Base-by-base conservation (phyloP, 2,888 invertebrate species). In the Coenonympha arcania region DNA sequence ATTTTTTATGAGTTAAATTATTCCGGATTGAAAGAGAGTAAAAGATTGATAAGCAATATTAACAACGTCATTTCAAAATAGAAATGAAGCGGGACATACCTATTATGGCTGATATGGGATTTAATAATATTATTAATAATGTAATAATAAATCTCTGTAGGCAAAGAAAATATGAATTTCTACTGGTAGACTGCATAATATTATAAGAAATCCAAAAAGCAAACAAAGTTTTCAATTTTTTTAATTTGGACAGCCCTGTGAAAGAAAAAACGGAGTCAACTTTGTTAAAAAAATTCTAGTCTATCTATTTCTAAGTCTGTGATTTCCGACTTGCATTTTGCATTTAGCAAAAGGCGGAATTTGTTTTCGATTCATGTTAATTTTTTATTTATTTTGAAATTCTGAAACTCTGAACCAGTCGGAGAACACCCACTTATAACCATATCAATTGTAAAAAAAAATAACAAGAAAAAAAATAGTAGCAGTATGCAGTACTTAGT, bases 71-170 rank as follows among this genome's bases (percentile, higher is more conserved):
- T 39, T 39, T 39, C 13, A 22, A n/a, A 13, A 22, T 22, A 15
- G 15, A 39, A 39, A 39, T 39, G 37, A 39, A 24, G 22, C 22
- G 37, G 13, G 24, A 39, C 37, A 39, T 20, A 39, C n/a, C 6
- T 39, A 1, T 22, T 8, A 22, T 13, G n/a, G n/a, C 22, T 48
- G 24, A 34, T 28, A 28, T 33, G 18, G 28, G 22, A 6, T 8
- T 8, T 9, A 13, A n/a, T n/a, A n/a, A n/a, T n/a, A n/a, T n/a
- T 39, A 24, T 39, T 22, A 24, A 39, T 39, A 39, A 39, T 36
- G 6, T n/a, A 11, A 36, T 34, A 19, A 34, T 19, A n/a, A 19
- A 36, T 36, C 19, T 19, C 19, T 19, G 34, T 2, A 15, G 8
- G 15, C 15, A 6, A 15, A 13, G 31, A 15, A 31, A 13, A 31